These are phyloP conservation scores for Neodon shergylaensis DNA, from an alignment of 2,113 vertebrate species.

Conservation along the genomic window DNA sequence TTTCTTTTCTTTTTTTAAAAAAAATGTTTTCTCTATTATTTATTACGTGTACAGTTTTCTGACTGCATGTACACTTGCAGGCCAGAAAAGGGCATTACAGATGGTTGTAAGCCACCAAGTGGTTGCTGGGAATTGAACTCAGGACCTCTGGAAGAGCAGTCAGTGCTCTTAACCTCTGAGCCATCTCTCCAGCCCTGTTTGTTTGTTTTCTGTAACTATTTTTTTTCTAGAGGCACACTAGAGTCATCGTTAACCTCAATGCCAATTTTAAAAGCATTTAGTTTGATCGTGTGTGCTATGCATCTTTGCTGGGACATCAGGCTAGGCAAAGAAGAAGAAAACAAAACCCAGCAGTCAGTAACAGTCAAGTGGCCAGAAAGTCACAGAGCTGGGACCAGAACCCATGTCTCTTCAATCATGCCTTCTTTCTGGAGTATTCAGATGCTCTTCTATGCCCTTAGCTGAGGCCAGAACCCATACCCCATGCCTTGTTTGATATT, in stretches of 20 bases:
- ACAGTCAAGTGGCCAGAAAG: background rate
- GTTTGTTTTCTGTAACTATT: background rate
- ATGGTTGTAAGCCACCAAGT: too few relatives aligned
- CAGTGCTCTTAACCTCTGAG: too few relatives aligned
- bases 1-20: too few relatives aligned
- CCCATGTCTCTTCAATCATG: rapidly evolving
- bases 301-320: background rate
- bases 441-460: background rate
- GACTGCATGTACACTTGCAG: too few relatives aligned
- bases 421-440: background rate
- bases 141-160: too few relatives aligned
- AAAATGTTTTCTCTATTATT: too few relatives aligned
- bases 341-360: background rate
- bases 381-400: background rate
- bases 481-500: background rate
- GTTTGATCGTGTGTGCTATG: background rate
- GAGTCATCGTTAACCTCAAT: background rate
- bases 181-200: background rate
- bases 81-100: too few relatives aligned
- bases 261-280: background rate
- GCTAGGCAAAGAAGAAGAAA: background rate
- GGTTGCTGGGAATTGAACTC: too few relatives aligned
- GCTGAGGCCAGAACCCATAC: background rate
- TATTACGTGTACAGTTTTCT: too few relatives aligned
- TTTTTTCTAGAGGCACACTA: background rate